These are phyloP conservation scores for Sterrhoptilus dennistouni DNA, from an alignment of 2,113 vertebrate genomes.

Conservation along the genomic window DNA sequence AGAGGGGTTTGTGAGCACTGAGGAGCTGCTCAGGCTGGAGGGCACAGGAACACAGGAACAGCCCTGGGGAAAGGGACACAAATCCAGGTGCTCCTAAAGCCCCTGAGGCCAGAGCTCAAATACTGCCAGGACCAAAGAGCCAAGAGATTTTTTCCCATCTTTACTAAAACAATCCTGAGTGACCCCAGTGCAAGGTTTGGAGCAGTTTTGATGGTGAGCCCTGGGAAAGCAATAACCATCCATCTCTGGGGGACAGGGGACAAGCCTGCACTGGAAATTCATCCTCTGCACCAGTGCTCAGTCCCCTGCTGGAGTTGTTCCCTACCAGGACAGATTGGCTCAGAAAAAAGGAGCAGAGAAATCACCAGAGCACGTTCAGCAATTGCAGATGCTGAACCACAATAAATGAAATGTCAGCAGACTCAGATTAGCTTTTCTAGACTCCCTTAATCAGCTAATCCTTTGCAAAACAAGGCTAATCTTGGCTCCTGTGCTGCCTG, in stretches of 20 bases:
- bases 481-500: not conserved
- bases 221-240: not conserved
- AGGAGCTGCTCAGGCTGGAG: not conserved
- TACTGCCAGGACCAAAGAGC: not conserved
- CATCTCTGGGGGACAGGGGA: not conserved
- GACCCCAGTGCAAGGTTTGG: not conserved
- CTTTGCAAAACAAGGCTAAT: constrained; percentile 10
- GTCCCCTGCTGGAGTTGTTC: not conserved
- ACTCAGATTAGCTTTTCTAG: not conserved
- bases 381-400: not conserved
- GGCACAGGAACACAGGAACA: not conserved
- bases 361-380: not conserved
- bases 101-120: not conserved
- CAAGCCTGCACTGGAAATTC: not conserved
- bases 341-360: not conserved
- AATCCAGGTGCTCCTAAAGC: not conserved
- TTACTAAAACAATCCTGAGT: not conserved
- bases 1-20: not conserved
- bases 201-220: not conserved
- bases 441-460: not conserved
- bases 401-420: constrained; percentile 23
- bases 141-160: not conserved
- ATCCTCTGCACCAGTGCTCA: not conserved
- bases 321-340: not conserved
- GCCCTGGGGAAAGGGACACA: not conserved